phyloP scores from a whole-genome alignment of 1,140 invertebrate species.

The Drosophila parabipectinata region DNA sequence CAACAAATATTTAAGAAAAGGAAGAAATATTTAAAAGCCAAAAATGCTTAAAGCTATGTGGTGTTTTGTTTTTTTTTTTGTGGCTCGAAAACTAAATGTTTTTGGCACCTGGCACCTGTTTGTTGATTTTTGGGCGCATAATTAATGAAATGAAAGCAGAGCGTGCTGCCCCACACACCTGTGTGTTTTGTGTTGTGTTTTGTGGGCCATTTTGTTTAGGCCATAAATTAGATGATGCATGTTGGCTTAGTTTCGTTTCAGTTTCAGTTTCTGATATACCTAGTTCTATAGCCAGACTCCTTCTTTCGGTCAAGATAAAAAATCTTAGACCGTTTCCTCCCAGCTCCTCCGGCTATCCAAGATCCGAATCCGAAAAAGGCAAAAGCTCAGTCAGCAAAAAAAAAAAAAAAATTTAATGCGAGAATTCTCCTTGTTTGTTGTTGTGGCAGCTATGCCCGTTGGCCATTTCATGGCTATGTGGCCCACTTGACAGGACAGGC shows the following conservation, averaged over 20 bases:
- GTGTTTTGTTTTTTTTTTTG: background rate
- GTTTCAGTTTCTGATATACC: background rate
- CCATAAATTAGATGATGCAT: slow-evolving; percentile 56
- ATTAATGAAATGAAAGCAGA: slow-evolving; percentile 71
- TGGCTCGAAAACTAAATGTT: background rate
- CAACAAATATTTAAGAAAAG: too few relatives aligned
- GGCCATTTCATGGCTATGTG: slow-evolving; percentile 45
- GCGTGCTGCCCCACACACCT: background rate
- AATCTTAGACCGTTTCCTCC: slow-evolving; percentile 12
- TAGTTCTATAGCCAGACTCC: background rate
- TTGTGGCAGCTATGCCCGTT: slow-evolving; percentile 32
- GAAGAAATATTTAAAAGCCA: background rate
- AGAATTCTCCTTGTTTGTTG: slow-evolving; percentile 14
- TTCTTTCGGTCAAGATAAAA: slow-evolving; percentile 7
- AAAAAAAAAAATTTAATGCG: slow-evolving; percentile 71
- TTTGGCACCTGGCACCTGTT: slow-evolving; percentile 15
- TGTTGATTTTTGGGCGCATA: slow-evolving; percentile 66
- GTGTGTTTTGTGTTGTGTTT: background rate
- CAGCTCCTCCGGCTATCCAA: too few relatives aligned
- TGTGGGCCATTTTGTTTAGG: slow-evolving; percentile 10
- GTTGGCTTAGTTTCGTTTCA: background rate
- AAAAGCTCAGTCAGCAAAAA: slow-evolving; percentile 68
- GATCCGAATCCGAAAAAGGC: too few relatives aligned
- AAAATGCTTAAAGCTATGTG: background rate
- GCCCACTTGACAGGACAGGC: slow-evolving; percentile 6